phyloP scores from a whole-genome alignment of 1,140 invertebrate genomes.

The Onthophagus taurus region DNA sequence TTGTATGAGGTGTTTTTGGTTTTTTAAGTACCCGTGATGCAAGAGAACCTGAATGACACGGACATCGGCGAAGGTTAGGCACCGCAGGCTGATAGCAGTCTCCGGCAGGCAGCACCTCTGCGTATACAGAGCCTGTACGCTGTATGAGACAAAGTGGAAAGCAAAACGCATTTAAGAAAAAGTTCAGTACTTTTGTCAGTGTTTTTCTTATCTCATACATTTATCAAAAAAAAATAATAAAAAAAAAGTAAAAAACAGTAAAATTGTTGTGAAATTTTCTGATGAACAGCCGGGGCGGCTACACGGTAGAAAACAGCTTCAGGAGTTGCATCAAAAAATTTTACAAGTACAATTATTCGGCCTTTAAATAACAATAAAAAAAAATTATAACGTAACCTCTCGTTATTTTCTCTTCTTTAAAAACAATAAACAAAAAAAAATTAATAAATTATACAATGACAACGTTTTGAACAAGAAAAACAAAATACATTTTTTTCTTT shows the following conservation, averaged over 20 bases:
- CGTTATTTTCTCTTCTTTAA: conserved; percentile 7
- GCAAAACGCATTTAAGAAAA: conserved; percentile 39
- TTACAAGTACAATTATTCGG: conserved; percentile 11
- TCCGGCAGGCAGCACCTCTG: conserved; percentile 41
- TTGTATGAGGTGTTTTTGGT: conserved; percentile 22
- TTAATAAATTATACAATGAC: conserved; percentile 5
- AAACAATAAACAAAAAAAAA: conserved; percentile 10
- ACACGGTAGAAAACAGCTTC: neutral
- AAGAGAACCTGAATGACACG: conserved; percentile 39
- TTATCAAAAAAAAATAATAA: conserved; percentile 15
- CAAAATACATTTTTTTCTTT: conserved; percentile 6
- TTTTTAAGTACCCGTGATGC: conserved; percentile 39
- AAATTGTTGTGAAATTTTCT: conserved; percentile 26
- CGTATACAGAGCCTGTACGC: conserved; percentile 39
- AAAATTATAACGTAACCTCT: conserved; percentile 4
- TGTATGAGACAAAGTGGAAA: conserved; percentile 41
- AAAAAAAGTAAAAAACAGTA: conserved; percentile 19
- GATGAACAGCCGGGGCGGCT: conserved; percentile 9
- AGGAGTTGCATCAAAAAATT: conserved; percentile 9
- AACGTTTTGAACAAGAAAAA: neutral
- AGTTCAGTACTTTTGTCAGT: too few relatives aligned
- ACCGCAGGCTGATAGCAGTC: conserved; percentile 37
- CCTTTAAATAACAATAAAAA: neutral
- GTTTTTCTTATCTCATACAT: conserved; percentile 27
- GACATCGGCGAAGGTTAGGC: conserved; percentile 35